phyloP scores from a whole-genome alignment of 2,113 vertebrate species.

The Callipepla californica region DNA sequence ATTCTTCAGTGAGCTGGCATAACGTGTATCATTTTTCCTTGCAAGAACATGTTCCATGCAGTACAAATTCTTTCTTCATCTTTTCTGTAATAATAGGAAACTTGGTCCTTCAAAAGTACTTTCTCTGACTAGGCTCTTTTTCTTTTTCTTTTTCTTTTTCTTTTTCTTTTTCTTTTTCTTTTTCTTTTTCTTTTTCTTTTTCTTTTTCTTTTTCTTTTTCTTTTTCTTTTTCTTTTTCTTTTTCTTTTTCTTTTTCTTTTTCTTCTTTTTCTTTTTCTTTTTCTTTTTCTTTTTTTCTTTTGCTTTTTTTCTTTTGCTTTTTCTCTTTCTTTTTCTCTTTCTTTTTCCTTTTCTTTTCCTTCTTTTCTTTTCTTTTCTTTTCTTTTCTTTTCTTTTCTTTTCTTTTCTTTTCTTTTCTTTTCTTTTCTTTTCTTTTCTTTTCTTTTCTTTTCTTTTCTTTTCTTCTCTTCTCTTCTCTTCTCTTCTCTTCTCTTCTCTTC shows the following conservation, averaged over 20 bases:
- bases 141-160: not conserved
- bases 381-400: too few species aligned
- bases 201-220: not conserved
- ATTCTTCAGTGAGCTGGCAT: conserved; percentile 66
- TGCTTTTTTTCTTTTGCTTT: too few species aligned
- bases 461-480: too few species aligned
- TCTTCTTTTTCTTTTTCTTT: too few species aligned
- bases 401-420: too few species aligned
- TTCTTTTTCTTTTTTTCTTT: too few species aligned
- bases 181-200: not conserved
- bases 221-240: not conserved
- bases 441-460: too few species aligned
- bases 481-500: too few species aligned
- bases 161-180: not conserved
- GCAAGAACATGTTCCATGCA: not conserved
- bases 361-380: too few species aligned
- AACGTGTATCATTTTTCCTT: conserved; percentile 16
- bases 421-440: too few species aligned
- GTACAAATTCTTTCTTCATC: not conserved
- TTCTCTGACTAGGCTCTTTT: not conserved
- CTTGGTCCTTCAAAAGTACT: not conserved
- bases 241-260: not conserved
- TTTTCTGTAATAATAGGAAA: not conserved
- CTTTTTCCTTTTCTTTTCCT: too few species aligned
- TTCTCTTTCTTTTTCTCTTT: too few species aligned